phyloP scores from a whole-genome alignment of 1,140 invertebrate genomes.

The Camponotus vicinus region DNA sequence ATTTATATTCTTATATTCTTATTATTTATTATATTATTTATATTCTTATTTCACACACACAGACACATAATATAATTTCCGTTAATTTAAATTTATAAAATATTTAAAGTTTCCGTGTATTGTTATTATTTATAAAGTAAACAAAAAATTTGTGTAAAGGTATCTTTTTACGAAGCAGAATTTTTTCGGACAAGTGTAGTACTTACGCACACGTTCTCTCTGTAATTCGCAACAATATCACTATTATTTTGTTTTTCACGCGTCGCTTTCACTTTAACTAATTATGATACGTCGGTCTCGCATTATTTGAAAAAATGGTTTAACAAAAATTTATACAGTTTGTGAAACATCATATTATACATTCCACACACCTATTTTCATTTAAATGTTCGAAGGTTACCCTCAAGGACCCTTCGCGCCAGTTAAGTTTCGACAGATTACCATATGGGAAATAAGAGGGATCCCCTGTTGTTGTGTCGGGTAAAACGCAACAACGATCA shows the following conservation, averaged over 20 bases:
- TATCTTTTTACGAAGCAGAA: not conserved
- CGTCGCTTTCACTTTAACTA: not conserved
- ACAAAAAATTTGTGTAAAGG: not conserved
- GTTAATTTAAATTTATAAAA: not conserved
- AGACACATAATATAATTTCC: too few relatives aligned
- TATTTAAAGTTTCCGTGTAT: not conserved
- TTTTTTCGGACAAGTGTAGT: not conserved
- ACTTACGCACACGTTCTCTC: too few relatives aligned
- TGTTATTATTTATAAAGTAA: not conserved
- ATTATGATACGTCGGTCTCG: not conserved
- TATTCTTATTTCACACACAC: too few relatives aligned
- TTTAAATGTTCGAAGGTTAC: slow-evolving; percentile 37
- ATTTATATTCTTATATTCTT: too few relatives aligned
- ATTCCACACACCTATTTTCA: slow-evolving; percentile 1
- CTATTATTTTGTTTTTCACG: not conserved
- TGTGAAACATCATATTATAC: slow-evolving; percentile 18
- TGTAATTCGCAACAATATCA: not conserved
- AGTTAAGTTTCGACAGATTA: slow-evolving; percentile 23
- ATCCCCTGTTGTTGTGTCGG: not conserved
- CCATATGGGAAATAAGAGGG: slow-evolving; percentile 12
- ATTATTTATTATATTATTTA: too few relatives aligned
- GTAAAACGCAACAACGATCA: not conserved
- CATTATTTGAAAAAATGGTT: not conserved
- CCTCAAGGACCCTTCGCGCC: not conserved
- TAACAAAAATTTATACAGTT: slow-evolving; percentile 21